phyloP scores from a whole-genome alignment of 2,113 vertebrate genomes.

The Tympanuchus pallidicinctus region DNA sequence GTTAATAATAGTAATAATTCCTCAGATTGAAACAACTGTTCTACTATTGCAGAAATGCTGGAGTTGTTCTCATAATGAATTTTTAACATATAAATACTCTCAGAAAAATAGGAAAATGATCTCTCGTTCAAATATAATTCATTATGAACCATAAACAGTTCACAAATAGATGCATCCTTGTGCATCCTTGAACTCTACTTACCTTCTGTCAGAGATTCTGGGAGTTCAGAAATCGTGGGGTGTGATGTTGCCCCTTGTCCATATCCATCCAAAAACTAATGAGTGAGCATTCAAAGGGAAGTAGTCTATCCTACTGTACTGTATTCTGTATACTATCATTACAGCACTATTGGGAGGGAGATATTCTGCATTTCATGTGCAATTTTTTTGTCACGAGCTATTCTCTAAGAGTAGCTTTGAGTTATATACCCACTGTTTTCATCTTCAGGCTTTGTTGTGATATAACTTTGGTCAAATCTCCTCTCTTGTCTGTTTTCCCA shows the following conservation, averaged over 20 bases:
- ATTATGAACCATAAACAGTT: background rate
- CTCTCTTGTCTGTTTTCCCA: background rate
- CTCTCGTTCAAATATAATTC: background rate
- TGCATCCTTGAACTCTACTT: background rate
- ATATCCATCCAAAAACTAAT: background rate
- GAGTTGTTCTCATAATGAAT: background rate
- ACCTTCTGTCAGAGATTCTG: background rate
- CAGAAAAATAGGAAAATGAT: background rate
- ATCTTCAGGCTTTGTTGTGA: conserved; percentile 18
- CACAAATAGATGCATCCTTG: background rate
- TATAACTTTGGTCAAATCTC: conserved; percentile 33
- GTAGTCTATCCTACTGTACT: background rate
- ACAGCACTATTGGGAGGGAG: background rate
- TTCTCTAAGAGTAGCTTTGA: background rate
- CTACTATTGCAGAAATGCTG: background rate
- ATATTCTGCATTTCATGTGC: conserved; percentile 16
- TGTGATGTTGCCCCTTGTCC: fast-evolving
- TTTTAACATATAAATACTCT: background rate
- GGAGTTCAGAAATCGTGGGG: background rate
- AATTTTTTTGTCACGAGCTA: background rate
- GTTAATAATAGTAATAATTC: background rate
- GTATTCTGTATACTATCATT: too few species aligned
- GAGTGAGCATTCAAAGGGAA: background rate
- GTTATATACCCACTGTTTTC: background rate
- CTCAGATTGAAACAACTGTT: background rate